Percentiles rank a stretch among this genome's conserved stretches.
phyloP scores from a whole-genome alignment of 2,888 invertebrate species.

The Blomia tropicalis region DNA sequence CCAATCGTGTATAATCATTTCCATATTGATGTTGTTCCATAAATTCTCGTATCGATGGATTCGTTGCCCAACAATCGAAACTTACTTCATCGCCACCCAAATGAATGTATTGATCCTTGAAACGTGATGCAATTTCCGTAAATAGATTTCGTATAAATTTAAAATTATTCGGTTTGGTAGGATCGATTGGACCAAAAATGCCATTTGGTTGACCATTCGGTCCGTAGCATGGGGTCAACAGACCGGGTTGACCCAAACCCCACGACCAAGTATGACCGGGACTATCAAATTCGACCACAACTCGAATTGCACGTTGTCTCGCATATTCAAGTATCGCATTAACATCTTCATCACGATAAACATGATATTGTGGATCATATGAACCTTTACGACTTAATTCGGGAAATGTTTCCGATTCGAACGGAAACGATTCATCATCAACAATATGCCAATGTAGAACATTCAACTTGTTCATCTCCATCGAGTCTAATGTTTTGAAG shows the following conservation, averaged over 20 bases:
- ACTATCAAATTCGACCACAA: conserved; percentile 75
- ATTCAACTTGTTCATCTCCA: conserved; percentile 77
- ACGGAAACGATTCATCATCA: conserved; percentile 85
- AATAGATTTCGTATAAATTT: conserved; percentile 37
- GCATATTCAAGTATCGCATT: conserved; percentile 57
- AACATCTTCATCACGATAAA: conserved; percentile 51
- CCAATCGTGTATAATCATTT: conserved; percentile 41
- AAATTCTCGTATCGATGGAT: conserved; percentile 47
- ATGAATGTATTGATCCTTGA: conserved; percentile 65
- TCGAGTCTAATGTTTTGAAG: conserved; percentile 54
- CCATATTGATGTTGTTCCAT: conserved; percentile 45
- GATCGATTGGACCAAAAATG: conserved; percentile 49
- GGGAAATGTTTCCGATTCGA: conserved; percentile 40
- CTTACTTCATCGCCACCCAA: conserved; percentile 83
- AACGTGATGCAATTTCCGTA: conserved; percentile 42
- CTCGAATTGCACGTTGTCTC: conserved; percentile 61
- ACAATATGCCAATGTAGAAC: conserved; percentile 68
- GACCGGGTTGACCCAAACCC: too few species aligned
- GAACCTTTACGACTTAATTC: conserved; percentile 29
- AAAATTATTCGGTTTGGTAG: conserved; percentile 36
- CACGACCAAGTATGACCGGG: conserved; percentile 68
- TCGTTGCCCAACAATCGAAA: conserved; percentile 61
- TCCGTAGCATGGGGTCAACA: too few species aligned
- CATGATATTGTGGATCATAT: conserved; percentile 35
- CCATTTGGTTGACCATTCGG: conserved; percentile 40